These are phyloP conservation scores for Acipenser transmontanus DNA, from an alignment of 2,797 vertebrate genomes.

Conservation along the genomic window DNA sequence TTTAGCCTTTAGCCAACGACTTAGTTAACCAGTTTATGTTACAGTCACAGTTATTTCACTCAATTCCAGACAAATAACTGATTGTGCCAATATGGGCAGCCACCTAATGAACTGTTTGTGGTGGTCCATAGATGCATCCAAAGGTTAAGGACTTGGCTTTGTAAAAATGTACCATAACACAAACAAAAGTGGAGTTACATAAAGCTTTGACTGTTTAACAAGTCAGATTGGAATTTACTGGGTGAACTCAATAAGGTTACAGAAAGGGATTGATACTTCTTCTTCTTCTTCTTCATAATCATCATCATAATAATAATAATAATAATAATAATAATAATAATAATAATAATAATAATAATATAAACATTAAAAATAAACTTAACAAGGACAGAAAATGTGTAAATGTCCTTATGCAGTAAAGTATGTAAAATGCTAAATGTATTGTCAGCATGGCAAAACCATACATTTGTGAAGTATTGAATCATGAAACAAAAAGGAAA, in stretches of 20 bases:
- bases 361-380: too few species aligned
- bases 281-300: too few species aligned
- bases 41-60: constrained; percentile 25
- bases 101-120: constrained; percentile 22
- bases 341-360: too few species aligned
- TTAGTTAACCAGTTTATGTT: constrained; percentile 33
- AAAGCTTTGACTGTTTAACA: constrained; percentile 16
- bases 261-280: too few species aligned
- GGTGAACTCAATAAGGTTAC: constrained; percentile 12
- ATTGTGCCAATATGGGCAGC: constrained; percentile 22
- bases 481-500: too few species aligned
- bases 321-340: too few species aligned
- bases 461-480: too few species aligned
- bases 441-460: too few species aligned
- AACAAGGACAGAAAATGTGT: too few species aligned
- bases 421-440: too few species aligned
- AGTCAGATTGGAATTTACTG: constrained; percentile 19
- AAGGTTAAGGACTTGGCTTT: constrained; percentile 25
- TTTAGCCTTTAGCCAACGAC: constrained; percentile 30
- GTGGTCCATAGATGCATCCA: constrained; percentile 24
- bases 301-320: too few species aligned
- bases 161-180: constrained; percentile 20
- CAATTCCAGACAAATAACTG: constrained; percentile 24
- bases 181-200: constrained; percentile 19
- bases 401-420: too few species aligned